These are phyloP conservation scores for Gallinago paraguaiae DNA, from an alignment of 2,113 vertebrate species.

Conservation along the genomic window DNA sequence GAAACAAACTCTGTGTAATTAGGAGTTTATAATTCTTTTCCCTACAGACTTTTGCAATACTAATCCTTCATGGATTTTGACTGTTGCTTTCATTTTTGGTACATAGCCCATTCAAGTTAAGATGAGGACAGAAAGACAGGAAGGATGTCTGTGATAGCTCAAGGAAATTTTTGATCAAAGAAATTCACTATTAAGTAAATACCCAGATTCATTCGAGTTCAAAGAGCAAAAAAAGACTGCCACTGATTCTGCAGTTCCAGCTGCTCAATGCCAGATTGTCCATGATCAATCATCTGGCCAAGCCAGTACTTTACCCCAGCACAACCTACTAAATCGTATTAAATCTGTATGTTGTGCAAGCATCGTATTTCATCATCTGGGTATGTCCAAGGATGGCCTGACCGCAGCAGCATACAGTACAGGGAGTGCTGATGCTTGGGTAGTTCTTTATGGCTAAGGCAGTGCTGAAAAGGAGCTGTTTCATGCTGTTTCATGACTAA, in stretches of 20 bases:
- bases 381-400: fast-evolving
- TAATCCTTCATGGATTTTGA: background rate
- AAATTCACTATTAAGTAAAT: background rate
- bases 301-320: background rate
- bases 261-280: background rate
- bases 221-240: background rate
- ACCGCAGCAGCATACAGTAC: fast-evolving
- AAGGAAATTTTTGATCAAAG: background rate
- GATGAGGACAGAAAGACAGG: background rate
- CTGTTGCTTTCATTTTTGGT: background rate
- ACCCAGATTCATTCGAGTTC: background rate
- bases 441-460: fast-evolving
- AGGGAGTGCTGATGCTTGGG: too few species aligned
- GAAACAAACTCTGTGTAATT: background rate
- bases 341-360: background rate
- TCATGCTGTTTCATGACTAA: background rate
- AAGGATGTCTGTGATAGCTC: background rate
- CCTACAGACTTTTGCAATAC: background rate
- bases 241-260: background rate
- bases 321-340: background rate
- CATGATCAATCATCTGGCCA: background rate
- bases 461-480: background rate
- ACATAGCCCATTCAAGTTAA: background rate
- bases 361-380: background rate
- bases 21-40: background rate